Evolutionary conservation across 2,888 invertebrate species (phyloP).

Genomic region (Pterostichus niger): DNA sequence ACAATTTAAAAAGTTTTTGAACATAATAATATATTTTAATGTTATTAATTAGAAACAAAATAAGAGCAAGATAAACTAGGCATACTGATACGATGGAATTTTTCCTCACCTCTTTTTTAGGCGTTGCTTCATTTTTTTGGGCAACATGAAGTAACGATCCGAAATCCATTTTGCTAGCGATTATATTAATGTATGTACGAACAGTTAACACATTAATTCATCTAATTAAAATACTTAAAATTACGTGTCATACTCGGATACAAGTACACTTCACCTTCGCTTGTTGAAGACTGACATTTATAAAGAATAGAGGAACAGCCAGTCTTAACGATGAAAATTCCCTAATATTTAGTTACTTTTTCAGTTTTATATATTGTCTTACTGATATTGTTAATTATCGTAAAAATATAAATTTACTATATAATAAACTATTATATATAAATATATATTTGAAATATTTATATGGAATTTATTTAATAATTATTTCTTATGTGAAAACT

Average conservation of each 20-base stretch:
- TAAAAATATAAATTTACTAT: background rate
- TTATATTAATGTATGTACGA: background rate
- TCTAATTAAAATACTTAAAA: constrained; percentile 54
- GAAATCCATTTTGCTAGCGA: constrained; percentile 80
- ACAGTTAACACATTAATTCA: constrained; percentile 41
- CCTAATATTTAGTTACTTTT: constrained; percentile 30
- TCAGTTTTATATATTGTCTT: background rate
- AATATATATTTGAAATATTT: background rate
- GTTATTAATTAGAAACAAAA: constrained; percentile 3
- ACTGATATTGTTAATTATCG: constrained; percentile 23
- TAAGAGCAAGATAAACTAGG: constrained; percentile 4
- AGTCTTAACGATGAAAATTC: constrained; percentile 20
- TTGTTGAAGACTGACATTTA: constrained; percentile 57
- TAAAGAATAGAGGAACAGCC: background rate
- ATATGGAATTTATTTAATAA: background rate
- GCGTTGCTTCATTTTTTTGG: constrained; percentile 79
- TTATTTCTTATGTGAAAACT: background rate
- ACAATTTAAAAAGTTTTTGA: background rate
- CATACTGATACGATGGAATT: constrained; percentile 22
- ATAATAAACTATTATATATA: background rate
- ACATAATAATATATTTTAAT: constrained; percentile 47
- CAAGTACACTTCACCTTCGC: constrained; percentile 53
- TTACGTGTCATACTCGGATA: constrained; percentile 61
- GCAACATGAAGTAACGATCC: constrained; percentile 81
- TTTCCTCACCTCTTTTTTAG: constrained; percentile 73